These are phyloP conservation scores for Papilio aristodemus DNA, from an alignment of 1,140 invertebrate species.

Conservation along the genomic window DNA sequence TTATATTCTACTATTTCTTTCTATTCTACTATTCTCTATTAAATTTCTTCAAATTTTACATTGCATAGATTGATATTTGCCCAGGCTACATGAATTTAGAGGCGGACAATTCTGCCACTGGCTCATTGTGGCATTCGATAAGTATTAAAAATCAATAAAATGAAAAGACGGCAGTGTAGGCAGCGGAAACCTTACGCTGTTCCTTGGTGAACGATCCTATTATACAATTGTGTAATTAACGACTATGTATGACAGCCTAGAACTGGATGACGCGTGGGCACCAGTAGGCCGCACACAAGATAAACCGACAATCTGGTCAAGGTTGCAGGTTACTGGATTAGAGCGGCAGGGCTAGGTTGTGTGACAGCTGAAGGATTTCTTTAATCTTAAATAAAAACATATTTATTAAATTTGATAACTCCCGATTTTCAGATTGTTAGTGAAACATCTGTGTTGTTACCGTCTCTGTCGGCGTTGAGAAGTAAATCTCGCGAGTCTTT, in stretches of 20 bases:
- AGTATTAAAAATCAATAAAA: not conserved
- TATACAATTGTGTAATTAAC: conserved; percentile 1
- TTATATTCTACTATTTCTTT: too few relatives aligned
- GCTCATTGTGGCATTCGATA: not conserved
- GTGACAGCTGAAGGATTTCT: too few relatives aligned
- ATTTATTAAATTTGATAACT: too few relatives aligned
- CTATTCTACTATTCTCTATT: too few relatives aligned
- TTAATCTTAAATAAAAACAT: too few relatives aligned
- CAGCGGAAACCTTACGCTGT: not conserved
- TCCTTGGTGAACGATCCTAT: not conserved
- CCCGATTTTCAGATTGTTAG: too few relatives aligned
- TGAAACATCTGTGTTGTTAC: not conserved
- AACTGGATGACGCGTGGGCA: not conserved
- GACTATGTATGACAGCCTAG: not conserved
- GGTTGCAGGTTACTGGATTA: too few relatives aligned
- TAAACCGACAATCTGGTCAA: too few relatives aligned
- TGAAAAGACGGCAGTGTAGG: not conserved
- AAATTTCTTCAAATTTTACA: too few relatives aligned
- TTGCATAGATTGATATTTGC: not conserved
- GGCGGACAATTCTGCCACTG: not conserved
- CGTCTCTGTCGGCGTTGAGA: not conserved
- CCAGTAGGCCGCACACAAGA: not conserved
- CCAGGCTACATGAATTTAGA: not conserved
- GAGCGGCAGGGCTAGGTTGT: too few relatives aligned
- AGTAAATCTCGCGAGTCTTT: not conserved